These are phyloP conservation scores for Rhinella marina DNA, from an alignment of 2,797 vertebrate species.

Conservation along the genomic window DNA sequence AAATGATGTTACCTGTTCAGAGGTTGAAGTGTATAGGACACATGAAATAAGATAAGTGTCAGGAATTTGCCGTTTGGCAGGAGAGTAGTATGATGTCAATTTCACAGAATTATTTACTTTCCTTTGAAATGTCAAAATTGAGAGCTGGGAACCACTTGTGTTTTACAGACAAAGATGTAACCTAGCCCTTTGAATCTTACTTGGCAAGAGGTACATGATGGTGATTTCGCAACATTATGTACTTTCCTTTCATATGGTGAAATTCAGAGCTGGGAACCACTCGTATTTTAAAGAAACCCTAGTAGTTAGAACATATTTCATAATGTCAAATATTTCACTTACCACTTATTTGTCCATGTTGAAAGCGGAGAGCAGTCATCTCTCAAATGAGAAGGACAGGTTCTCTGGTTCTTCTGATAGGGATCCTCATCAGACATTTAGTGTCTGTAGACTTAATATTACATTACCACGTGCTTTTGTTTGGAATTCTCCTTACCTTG, in stretches of 20 bases:
- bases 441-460: no score
- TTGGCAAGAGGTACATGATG: slow-evolving; percentile 19
- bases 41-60: neutral
- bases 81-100: neutral
- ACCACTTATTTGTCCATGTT: neutral
- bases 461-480: no score
- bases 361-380: no score
- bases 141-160: neutral
- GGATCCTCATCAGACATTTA: no score
- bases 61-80: slow-evolving; percentile 16
- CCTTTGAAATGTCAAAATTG: neutral
- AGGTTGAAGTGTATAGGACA: slow-evolving; percentile 10
- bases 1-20: neutral
- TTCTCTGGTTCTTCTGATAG: no score
- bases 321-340: neutral
- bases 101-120: neutral
- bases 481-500: no score
- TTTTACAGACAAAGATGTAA: neutral
- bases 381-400: no score
- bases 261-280: neutral
- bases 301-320: neutral
- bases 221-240: neutral
- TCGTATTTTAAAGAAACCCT: no score
- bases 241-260: neutral
- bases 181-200: neutral